Percentiles rank a stretch among this genome's conserved stretches.
Conservation (phyloP, 2,113 vertebrate species). For the Dipodomys stephensi region DNA sequence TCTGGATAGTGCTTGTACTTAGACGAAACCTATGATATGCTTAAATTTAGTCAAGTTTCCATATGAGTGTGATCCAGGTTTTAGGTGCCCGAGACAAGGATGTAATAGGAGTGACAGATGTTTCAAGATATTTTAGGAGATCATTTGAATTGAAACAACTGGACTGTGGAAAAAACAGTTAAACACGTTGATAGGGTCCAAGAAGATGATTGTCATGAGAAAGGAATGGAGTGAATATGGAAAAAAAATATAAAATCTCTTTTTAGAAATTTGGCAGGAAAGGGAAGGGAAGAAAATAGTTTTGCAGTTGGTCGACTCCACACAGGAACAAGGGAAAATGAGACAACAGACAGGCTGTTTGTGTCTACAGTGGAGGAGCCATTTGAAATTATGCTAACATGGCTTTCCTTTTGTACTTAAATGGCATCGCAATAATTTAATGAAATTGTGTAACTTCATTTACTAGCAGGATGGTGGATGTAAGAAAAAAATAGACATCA, state of each 20-base stretch:
- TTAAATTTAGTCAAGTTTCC: background rate
- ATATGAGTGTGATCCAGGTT: background rate
- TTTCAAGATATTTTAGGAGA: background rate
- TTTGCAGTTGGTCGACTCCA: background rate
- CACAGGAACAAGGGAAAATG: background rate
- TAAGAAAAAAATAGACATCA: constrained; percentile 53
- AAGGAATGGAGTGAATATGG: background rate
- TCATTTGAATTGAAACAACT: background rate
- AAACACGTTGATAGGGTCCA: background rate
- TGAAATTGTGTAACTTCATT: constrained; percentile 60
- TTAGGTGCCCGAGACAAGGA: background rate
- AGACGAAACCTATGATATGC: background rate
- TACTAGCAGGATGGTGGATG: constrained; percentile 51
- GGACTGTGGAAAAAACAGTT: background rate
- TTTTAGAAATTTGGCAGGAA: background rate
- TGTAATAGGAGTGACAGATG: background rate
- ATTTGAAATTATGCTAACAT: constrained; percentile 23
- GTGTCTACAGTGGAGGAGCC: constrained; percentile 18
- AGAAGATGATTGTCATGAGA: background rate
- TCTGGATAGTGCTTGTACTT: background rate
- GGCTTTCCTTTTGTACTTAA: constrained; percentile 47
- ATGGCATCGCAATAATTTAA: constrained; percentile 65
- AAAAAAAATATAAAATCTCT: background rate
- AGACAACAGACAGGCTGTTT: background rate
- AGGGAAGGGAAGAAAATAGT: background rate